Conservation (phyloP, 2,113 vertebrate genomes). For the Etheostoma spectabile region DNA sequence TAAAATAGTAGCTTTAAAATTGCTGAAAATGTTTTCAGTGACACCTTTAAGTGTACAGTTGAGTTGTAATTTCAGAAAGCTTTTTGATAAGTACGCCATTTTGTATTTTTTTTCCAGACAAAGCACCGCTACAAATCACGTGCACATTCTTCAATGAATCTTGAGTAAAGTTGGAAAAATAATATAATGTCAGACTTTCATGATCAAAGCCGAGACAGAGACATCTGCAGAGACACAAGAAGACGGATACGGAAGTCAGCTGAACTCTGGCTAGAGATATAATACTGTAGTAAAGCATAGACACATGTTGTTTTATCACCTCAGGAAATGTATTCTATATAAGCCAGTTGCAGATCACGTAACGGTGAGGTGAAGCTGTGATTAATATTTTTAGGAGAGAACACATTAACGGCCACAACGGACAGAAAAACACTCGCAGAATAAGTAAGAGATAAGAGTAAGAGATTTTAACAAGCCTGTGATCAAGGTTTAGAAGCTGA, state of each 20-base stretch:
- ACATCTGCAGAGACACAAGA: not conserved
- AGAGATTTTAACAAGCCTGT: not conserved
- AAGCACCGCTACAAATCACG: no score
- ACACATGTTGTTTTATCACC: not conserved
- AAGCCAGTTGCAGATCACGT: not conserved
- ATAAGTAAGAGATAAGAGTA: not conserved
- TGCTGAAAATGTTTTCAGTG: no score
- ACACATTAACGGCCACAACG: not conserved
- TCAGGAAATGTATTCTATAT: not conserved
- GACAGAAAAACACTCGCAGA: not conserved
- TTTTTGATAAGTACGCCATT: no score
- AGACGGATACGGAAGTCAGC: not conserved
- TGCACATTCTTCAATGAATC: not conserved
- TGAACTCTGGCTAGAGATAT: not conserved
- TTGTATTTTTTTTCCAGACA: no score
- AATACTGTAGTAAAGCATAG: not conserved
- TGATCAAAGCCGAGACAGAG: not conserved
- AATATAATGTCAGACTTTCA: not conserved
- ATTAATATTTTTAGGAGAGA: conserved; percentile 5
- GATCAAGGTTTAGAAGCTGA: not conserved
- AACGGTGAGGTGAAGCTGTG: not conserved
- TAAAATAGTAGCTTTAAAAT: no score
- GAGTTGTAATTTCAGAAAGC: no score
- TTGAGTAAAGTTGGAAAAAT: not conserved
- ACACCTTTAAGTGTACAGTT: no score